Conservation (phyloP, 1,140 invertebrate genomes). For the Heliconius congener region DNA sequence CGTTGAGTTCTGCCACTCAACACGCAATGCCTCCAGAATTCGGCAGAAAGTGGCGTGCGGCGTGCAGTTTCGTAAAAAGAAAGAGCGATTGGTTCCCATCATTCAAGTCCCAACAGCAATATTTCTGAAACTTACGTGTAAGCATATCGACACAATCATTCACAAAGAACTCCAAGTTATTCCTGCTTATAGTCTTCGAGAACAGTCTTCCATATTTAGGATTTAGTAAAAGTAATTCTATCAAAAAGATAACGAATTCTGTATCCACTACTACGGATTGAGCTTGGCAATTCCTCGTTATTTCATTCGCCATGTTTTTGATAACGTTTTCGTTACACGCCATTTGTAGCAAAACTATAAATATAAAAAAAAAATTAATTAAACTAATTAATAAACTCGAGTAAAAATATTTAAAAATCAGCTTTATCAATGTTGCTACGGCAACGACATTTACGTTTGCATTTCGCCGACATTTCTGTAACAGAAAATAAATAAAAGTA, state of each 20-base stretch:
- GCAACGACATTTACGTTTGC: conserved; percentile 13
- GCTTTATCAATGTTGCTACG: conserved; percentile 41
- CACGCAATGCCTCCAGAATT: too few species aligned
- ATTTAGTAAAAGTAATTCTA: conserved; percentile 78
- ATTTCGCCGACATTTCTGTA: not conserved
- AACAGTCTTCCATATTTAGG: conserved; percentile 80
- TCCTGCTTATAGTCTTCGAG: conserved; percentile 66
- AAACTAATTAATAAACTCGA: conserved; percentile 15
- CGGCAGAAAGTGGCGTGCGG: too few species aligned
- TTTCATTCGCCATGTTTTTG: conserved; percentile 81
- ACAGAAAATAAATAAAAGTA: conserved; percentile 5
- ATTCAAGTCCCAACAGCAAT: too few species aligned
- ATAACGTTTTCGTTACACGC: conserved; percentile 73
- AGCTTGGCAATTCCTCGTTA: conserved; percentile 65
- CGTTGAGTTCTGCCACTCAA: too few species aligned
- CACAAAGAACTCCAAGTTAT: conserved; percentile 77
- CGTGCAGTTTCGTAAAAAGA: too few species aligned
- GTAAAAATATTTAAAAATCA: conserved; percentile 25
- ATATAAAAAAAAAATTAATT: conserved; percentile 30
- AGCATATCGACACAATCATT: conserved; percentile 73
- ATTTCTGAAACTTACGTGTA: conserved; percentile 55
- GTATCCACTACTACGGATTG: conserved; percentile 54
- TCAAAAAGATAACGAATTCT: conserved; percentile 67
- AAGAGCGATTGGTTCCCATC: too few species aligned
- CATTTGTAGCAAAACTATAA: conserved; percentile 47